phyloP scores from a whole-genome alignment of 2,797 vertebrate species.

The Enteromius viviparus region DNA sequence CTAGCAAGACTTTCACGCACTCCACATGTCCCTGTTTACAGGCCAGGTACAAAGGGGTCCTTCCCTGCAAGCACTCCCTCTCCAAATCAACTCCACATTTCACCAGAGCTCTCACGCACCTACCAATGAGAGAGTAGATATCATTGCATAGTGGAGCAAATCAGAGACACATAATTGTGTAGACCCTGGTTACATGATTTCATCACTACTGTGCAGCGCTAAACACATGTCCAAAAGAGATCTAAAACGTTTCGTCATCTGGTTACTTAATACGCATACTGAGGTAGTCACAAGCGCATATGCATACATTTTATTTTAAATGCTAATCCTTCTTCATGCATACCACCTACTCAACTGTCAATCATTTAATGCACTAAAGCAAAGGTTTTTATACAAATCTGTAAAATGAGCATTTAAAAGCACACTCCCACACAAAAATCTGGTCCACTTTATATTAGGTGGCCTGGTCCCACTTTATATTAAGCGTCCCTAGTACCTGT shows the following conservation, averaged over 20 bases:
- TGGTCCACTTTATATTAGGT: neutral
- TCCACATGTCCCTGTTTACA: constrained; percentile 83
- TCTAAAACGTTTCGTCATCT: neutral
- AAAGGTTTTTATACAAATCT: neutral
- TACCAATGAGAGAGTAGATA: constrained; percentile 59
- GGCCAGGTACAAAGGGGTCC: constrained; percentile 88
- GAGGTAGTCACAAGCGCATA: neutral
- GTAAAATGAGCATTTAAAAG: neutral
- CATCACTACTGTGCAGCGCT: neutral
- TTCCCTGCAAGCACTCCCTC: constrained; percentile 78
- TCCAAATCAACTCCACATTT: constrained; percentile 84
- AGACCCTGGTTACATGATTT: neutral
- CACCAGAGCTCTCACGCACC: constrained; percentile 89
- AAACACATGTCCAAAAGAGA: neutral
- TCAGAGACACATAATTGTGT: neutral
- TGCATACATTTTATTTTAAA: neutral
- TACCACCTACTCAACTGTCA: neutral
- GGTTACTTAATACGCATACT: neutral
- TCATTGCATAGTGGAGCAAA: neutral
- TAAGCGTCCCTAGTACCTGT: too few species aligned
- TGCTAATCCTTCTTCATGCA: neutral
- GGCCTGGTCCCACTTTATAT: too few species aligned
- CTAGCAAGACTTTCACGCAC: constrained; percentile 84
- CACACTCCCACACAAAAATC: neutral
- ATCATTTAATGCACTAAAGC: neutral